A percentile compares a stretch with the other conserved stretches of the same genome.
phyloP scores from a whole-genome alignment of 2,113 vertebrate genomes.

The Thamnophis sirtalis region DNA sequence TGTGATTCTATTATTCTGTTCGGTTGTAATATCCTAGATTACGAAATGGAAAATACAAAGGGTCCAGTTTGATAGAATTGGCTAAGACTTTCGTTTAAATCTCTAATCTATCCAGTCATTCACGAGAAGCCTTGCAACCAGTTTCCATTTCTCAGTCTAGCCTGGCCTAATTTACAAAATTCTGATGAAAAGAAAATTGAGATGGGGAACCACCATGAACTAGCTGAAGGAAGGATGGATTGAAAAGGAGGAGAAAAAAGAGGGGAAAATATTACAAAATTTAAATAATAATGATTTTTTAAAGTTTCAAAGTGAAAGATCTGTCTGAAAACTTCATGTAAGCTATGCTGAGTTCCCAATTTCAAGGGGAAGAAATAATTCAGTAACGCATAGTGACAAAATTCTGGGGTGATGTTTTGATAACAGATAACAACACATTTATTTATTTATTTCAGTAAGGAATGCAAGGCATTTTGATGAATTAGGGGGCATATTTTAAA shows the following conservation, averaged over 20 bases:
- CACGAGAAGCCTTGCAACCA: background rate
- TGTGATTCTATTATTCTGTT: background rate
- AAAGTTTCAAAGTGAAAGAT: background rate
- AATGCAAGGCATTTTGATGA: background rate
- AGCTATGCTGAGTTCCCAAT: background rate
- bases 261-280: background rate
- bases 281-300: background rate
- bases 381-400: background rate
- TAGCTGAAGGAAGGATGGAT: background rate
- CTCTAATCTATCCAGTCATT: background rate
- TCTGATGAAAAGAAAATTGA: background rate
- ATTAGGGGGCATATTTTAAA: background rate
- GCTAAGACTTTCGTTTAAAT: background rate
- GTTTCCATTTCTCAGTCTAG: background rate
- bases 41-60: no score
- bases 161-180: background rate
- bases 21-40: background rate
- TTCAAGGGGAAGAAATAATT: background rate
- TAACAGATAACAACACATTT: background rate
- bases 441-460: background rate
- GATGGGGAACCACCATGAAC: background rate
- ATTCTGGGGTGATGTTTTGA: background rate
- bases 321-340: background rate
- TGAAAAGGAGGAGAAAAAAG: background rate
- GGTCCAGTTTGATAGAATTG: background rate